Base-by-base conservation (phyloP, 2,888 invertebrate genomes). In the Galeruca laticollis region DNA sequence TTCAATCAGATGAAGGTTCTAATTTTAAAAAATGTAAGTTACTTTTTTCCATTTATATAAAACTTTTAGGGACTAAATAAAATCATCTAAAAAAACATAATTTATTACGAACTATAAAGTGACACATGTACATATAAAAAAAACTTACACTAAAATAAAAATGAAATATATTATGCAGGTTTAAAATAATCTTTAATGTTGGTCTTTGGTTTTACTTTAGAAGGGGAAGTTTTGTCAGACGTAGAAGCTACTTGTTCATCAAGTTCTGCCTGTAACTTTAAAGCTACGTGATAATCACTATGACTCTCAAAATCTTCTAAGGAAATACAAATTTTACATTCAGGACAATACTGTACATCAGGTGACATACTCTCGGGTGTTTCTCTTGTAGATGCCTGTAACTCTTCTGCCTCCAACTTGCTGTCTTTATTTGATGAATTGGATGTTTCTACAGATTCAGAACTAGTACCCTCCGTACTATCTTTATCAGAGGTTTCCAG, bases 201-300 rank as follows among this genome's bases (percentile, higher is more conserved):
- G n/a, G 4, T 47, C 26, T 59, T 69, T 10, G 56, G 47, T 54
- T 52, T 65, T 54, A 35, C 31, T 43, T 65, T 69, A 33, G 51
- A 60, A 13, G 40, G 13, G 1, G 59, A 37, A 51, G n/a, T 37
- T n/a, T 60, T 60, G 11, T 60, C 40, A 31, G 37, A 18, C 49
- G 18, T 13, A 11, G 51, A 8, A 6, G 15, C 26, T 3, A 20
- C 15, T 35, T 47, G 20, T 54, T 73, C 60, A 73, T 93, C 93
- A 8, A 93, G 82, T 84, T 91, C 88, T 76, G 88, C 86, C 77
- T 91, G 94, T 62, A 97, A 83, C 80, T 91, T 91, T 80, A 91
- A 89, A 5, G 97, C 97, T 78, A 93, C 88, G 84, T 97, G 97
- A 83, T 91, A 96, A 86, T 97, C 96, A 13, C 89, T 84, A 84